These are phyloP conservation scores for Petaurus breviceps DNA, from an alignment of 2,113 vertebrate species.

Conservation along the genomic window DNA sequence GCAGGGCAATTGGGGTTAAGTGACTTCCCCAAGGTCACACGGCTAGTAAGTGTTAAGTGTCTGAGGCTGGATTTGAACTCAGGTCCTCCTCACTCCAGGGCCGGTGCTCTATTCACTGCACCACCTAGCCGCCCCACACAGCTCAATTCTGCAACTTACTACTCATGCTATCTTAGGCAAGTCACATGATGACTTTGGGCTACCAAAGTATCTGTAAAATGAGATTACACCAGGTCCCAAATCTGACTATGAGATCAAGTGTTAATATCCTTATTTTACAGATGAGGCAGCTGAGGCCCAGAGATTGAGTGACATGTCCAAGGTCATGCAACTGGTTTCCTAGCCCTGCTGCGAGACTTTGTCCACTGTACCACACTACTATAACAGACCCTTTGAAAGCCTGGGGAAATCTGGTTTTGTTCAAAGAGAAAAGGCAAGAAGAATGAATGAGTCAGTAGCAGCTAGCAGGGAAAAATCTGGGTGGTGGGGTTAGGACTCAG, in stretches of 20 bases:
- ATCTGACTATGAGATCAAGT: not conserved
- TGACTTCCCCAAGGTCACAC: too few relatives aligned
- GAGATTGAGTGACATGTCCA: not conserved
- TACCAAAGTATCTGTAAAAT: not conserved
- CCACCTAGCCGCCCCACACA: not conserved
- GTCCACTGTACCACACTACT: not conserved
- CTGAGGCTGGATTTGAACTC: too few relatives aligned
- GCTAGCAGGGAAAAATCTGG: slow-evolving; percentile 54
- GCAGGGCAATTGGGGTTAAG: too few relatives aligned
- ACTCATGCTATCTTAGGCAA: not conserved
- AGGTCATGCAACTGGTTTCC: not conserved
- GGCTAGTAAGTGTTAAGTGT: too few relatives aligned
- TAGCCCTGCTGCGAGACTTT: not conserved
- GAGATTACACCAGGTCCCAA: not conserved
- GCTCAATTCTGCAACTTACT: not conserved
- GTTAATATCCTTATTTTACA: not conserved
- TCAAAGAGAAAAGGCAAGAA: slow-evolving; percentile 46
- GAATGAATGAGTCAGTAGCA: slow-evolving; percentile 30
- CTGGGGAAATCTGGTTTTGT: not conserved
- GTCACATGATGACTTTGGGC: not conserved
- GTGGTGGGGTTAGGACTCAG: slow-evolving; percentile 50
- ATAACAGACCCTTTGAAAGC: not conserved
- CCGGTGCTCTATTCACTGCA: too few relatives aligned
- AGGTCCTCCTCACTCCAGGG: too few relatives aligned
- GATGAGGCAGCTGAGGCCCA: not conserved